These are phyloP conservation scores for Drosophila prolongata DNA, from an alignment of 2,888 invertebrate genomes.

Conservation along the genomic window DNA sequence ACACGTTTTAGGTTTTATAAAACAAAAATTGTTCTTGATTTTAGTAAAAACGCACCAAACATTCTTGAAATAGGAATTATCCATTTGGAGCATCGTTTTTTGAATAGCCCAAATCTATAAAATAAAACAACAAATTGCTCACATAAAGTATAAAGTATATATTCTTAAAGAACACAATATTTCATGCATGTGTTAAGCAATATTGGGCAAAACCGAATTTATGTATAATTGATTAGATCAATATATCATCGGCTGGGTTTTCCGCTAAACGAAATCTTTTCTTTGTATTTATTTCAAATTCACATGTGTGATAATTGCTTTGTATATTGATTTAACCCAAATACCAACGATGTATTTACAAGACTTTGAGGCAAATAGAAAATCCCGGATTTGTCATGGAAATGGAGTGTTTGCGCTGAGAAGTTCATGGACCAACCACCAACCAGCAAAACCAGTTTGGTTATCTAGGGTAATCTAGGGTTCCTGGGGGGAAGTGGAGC, in stretches of 20 bases:
- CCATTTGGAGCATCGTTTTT: too few relatives aligned
- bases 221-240: background rate
- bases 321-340: slow-evolving; percentile 1
- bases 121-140: too few relatives aligned
- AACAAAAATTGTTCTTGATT: too few relatives aligned
- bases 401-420: slow-evolving; percentile 1
- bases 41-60: too few relatives aligned
- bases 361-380: background rate
- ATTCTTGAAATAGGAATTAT: too few relatives aligned
- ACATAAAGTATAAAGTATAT: too few relatives aligned
- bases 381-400: background rate
- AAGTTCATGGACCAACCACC: background rate
- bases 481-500: background rate
- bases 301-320: slow-evolving; percentile 5
- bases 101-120: too few relatives aligned
- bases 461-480: background rate
- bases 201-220: background rate
- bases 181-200: background rate
- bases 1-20: too few relatives aligned
- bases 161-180: background rate
- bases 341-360: background rate
- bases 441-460: background rate
- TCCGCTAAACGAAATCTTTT: background rate
- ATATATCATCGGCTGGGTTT: background rate
- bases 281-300: background rate